Conservation (phyloP, 2,888 invertebrate species). For the Synergus laeviventris region DNA sequence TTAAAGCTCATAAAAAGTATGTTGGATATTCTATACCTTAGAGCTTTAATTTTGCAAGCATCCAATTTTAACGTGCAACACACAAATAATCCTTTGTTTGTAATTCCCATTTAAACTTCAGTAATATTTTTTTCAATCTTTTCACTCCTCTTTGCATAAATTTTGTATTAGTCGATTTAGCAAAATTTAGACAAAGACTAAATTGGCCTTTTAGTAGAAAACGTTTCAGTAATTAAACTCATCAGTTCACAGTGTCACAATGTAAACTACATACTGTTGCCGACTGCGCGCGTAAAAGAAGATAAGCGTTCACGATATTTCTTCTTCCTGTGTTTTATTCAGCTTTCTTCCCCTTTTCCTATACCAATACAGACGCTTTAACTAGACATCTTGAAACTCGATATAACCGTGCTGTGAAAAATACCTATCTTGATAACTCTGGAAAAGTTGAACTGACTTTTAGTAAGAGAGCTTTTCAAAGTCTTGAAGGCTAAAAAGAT, state of each 20-base stretch:
- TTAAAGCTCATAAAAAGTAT: not conserved
- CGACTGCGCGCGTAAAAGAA: not conserved
- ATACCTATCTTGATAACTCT: conserved; percentile 16
- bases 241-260: conserved; percentile 51
- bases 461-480: conserved; percentile 31
- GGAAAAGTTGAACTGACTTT: conserved; percentile 14
- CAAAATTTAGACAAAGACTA: conserved; percentile 58
- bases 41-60: not conserved
- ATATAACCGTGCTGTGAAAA: conserved; percentile 11
- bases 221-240: conserved; percentile 67
- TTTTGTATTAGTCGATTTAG: conserved; percentile 37
- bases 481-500: conserved; percentile 10
- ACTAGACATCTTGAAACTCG: conserved; percentile 6
- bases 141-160: not conserved
- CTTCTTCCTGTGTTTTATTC: conserved; percentile 20
- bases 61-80: not conserved
- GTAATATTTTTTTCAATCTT: not conserved
- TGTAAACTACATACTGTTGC: not conserved
- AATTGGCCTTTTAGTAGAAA: conserved; percentile 66
- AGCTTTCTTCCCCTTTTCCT: not conserved
- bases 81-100: not conserved
- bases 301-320: conserved; percentile 32
- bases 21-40: not conserved
- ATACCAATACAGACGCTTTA: conserved; percentile 6
- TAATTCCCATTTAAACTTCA: not conserved